These are phyloP conservation scores for Sebastes matsubarae DNA, from an alignment of 2,797 vertebrate genomes.

Conservation along the genomic window DNA sequence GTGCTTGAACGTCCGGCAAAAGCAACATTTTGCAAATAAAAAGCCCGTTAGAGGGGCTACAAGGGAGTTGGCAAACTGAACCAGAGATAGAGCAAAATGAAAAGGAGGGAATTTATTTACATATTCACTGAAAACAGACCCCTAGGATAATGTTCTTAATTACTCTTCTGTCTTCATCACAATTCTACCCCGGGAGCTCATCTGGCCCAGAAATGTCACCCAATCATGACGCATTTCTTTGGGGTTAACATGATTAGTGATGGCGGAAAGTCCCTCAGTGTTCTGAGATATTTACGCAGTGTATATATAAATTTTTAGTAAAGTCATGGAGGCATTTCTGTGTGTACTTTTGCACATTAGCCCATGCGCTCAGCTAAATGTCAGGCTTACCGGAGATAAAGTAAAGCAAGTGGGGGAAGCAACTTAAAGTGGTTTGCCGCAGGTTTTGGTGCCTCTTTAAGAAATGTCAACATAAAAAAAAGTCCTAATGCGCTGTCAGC, in stretches of 20 bases:
- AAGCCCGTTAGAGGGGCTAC: not conserved
- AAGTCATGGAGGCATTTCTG: slow-evolving; percentile 50
- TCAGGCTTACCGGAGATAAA: slow-evolving; percentile 68
- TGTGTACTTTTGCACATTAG: slow-evolving; percentile 31
- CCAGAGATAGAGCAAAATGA: slow-evolving; percentile 28
- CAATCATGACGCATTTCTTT: slow-evolving; percentile 75
- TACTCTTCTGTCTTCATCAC: slow-evolving; percentile 76
- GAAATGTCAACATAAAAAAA: slow-evolving; percentile 70
- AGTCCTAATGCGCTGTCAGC: slow-evolving; percentile 61
- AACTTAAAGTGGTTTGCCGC: slow-evolving; percentile 44
- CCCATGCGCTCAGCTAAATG: slow-evolving; percentile 63
- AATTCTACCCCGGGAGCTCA: slow-evolving; percentile 76
- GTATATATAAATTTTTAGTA: slow-evolving; percentile 61
- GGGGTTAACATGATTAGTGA: slow-evolving; percentile 78
- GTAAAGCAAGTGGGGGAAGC: slow-evolving; percentile 28
- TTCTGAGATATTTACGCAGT: slow-evolving; percentile 61
- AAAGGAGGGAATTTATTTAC: slow-evolving; percentile 70
- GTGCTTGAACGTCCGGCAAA: not conserved
- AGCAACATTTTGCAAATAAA: slow-evolving; percentile 7
- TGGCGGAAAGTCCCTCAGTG: slow-evolving; percentile 72
- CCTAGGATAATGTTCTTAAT: slow-evolving; percentile 80
- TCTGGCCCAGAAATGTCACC: slow-evolving; percentile 84
- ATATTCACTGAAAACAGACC: slow-evolving; percentile 74
- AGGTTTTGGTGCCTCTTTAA: slow-evolving; percentile 65
- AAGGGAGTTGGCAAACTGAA: slow-evolving; percentile 28